Evolutionary conservation across 2,888 invertebrate species (phyloP), one percentile per base, ranked within the genome.

Genomic region (Callosobruchus maculatus): DNA sequence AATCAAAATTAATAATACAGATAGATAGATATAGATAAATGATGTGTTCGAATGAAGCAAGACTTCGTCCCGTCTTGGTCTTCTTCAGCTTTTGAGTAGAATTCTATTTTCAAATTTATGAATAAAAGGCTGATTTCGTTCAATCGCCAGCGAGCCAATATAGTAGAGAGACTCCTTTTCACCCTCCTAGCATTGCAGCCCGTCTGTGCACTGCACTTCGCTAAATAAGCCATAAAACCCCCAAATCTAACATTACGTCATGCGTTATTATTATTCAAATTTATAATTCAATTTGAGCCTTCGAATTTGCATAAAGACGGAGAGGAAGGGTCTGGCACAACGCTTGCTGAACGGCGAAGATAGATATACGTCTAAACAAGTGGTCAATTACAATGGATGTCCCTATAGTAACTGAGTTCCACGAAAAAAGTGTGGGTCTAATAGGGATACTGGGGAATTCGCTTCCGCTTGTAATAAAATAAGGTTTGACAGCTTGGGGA

Each of bases 271-370:
- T 87, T 86, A 87, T 87, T 87, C 86, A 87, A 87, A 87, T 87
- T 86, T 86, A 86, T 87, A 86, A 87, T 87, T 87, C 86, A 87
- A 87, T 87, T 87, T 86, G 84, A 86, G 86, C 84, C 84, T 84
- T 86, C 85, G 85, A 86, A 87, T 87, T 87, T 87, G 84, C 87
- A 87, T 87, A 87, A 86, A 85, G 84, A 84, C 79, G 82, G 81
- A 84, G 84, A 85, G 85, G 85, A 84, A 85, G 85, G 85, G 85
- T 84, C 83, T 79, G 80, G 78, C 79, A 78, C 74, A 77, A 73
- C 75, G 75, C 80, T 77, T 77, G 74, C 71, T 74, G 75, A 72
- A 49, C 49, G 18, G 18, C 49, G 49, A 3, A 68, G 68, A 68
- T 21, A 21, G 68, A 68, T 68, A 74, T 80, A 77, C 76, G 76